Evolutionary conservation across 2,797 vertebrate species (phyloP).

Genomic region (Okamejei kenojei): DNA sequence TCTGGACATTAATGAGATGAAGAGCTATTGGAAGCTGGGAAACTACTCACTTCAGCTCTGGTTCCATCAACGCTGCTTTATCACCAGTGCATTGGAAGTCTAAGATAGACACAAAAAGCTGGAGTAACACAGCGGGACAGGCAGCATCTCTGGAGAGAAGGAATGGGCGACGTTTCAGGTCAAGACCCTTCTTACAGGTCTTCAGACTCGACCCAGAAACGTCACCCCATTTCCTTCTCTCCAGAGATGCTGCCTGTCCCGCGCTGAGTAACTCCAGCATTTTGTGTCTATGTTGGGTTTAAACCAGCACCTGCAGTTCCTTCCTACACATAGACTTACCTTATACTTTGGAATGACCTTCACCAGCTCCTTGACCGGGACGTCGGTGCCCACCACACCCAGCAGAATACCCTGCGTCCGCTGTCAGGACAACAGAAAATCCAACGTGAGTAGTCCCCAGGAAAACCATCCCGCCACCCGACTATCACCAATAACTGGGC

Average conservation of each 20-base stretch:
- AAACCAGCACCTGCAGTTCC: too few relatives aligned
- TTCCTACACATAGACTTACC: constrained; percentile 57
- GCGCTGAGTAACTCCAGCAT: too few relatives aligned
- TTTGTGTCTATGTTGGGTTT: too few relatives aligned
- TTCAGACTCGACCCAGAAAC: too few relatives aligned
- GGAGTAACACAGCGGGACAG: too few relatives aligned
- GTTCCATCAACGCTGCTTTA: neutral
- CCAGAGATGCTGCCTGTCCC: too few relatives aligned
- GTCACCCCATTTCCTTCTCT: too few relatives aligned
- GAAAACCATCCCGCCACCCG: constrained; percentile 34
- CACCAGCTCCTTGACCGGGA: constrained; percentile 91
- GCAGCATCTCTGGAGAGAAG: too few relatives aligned
- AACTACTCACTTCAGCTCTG: neutral
- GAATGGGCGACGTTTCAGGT: too few relatives aligned
- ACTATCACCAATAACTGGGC: neutral
- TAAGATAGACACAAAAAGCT: too few relatives aligned
- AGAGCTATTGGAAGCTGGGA: neutral
- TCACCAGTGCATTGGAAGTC: neutral
- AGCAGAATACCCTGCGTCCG: constrained; percentile 89
- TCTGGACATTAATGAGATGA: neutral
- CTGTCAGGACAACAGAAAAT: constrained; percentile 56
- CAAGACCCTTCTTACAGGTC: too few relatives aligned
- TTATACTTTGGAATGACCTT: constrained; percentile 96
- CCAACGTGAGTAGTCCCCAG: neutral
- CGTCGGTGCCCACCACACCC: constrained; percentile 93